Conservation (phyloP, 2,888 invertebrate genomes). For the Cataglyphis livida region DNA sequence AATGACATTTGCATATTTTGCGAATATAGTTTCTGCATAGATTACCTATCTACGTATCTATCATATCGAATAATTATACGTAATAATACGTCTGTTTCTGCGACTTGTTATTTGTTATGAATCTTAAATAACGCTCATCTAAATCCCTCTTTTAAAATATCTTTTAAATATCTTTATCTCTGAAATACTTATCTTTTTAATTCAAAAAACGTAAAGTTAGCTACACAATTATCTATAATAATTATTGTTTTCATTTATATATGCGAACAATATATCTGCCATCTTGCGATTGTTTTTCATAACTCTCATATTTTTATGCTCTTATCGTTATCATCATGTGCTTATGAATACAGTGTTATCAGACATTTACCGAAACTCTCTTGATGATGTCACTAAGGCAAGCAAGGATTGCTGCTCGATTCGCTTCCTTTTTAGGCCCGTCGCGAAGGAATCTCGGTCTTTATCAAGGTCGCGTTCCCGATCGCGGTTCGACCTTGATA, state of each 20-base stretch:
- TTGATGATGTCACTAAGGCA: conserved; percentile 22
- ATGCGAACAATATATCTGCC: neutral
- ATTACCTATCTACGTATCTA: neutral
- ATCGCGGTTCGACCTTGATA: conserved; percentile 48
- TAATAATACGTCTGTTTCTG: neutral
- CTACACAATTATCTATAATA: neutral
- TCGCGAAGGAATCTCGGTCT: conserved; percentile 41
- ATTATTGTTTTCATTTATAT: neutral
- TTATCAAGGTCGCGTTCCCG: conserved; percentile 41
- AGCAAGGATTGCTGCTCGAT: conserved; percentile 27
- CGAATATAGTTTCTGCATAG: neutral
- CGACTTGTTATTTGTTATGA: neutral
- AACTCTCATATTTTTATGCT: neutral
- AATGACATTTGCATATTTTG: neutral
- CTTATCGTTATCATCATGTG: conserved; percentile 18
- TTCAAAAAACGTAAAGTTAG: neutral
- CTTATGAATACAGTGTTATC: conserved; percentile 28
- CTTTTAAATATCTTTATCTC: neutral
- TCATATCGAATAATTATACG: neutral
- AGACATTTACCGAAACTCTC: neutral
- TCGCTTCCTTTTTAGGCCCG: conserved; percentile 38
- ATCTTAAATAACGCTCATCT: neutral
- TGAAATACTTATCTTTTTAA: neutral
- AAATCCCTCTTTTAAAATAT: neutral
- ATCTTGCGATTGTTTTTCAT: neutral